Percentiles rank a stretch among this genome's conserved stretches.
Evolutionary conservation across 2,113 vertebrate genomes (phyloP).

Genomic region (Limanda limanda): DNA sequence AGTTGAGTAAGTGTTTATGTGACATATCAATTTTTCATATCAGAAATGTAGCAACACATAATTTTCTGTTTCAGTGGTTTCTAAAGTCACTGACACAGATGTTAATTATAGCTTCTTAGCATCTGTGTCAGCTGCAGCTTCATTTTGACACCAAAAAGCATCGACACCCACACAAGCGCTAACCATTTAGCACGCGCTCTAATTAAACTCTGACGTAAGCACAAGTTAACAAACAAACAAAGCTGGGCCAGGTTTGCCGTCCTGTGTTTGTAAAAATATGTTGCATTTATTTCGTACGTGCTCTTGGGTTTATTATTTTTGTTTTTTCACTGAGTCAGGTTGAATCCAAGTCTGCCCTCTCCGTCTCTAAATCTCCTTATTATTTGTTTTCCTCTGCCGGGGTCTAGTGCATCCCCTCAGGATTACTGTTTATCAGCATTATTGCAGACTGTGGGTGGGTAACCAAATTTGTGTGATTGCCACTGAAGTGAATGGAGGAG

Average conservation of each 20-base stretch:
- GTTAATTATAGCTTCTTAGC: not conserved
- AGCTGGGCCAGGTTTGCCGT: not conserved
- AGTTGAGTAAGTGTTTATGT: not conserved
- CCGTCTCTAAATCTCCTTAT: not conserved
- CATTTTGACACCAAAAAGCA: not conserved
- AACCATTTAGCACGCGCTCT: not conserved
- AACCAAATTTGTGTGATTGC: not conserved
- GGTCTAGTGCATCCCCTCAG: not conserved
- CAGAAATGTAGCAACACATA: too few relatives aligned
- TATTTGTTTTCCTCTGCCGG: not conserved
- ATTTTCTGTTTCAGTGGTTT: not conserved
- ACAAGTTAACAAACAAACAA: not conserved
- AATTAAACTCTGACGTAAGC: not conserved
- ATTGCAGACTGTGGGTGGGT: not conserved
- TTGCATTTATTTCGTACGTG: not conserved
- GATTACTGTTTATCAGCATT: not conserved
- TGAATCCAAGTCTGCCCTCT: not conserved
- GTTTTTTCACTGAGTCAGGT: not conserved
- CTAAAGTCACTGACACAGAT: not conserved
- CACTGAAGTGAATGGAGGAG: not conserved
- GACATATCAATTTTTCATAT: not conserved
- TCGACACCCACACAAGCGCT: not conserved
- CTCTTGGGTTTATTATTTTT: not conserved
- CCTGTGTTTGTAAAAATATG: too few relatives aligned
- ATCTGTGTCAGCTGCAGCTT: not conserved